These are phyloP conservation scores for Gambusia yucatana DNA, from an alignment of 2,797 vertebrate genomes.

Conservation along the genomic window DNA sequence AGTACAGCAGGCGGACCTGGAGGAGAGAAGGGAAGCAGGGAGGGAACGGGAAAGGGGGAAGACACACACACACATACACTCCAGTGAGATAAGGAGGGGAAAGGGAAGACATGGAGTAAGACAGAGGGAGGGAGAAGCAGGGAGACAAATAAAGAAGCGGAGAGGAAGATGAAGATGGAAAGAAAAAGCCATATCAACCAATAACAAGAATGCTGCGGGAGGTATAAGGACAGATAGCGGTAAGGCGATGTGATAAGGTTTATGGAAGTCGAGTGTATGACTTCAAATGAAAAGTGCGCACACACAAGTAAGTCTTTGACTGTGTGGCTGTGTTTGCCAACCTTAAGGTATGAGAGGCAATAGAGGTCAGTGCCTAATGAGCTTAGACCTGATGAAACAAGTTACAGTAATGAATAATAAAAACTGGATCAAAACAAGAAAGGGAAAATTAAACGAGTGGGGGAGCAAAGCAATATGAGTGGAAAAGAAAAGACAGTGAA, in stretches of 20 bases:
- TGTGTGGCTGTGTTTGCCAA: constrained; percentile 42
- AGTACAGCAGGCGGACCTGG: constrained; percentile 93
- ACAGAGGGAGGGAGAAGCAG: constrained; percentile 65
- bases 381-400: constrained; percentile 64
- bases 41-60: constrained; percentile 65
- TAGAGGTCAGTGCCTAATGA: constrained; percentile 64
- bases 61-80: constrained; percentile 76
- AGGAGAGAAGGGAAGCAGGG: constrained; percentile 64
- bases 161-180: constrained; percentile 44
- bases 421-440: constrained; percentile 55
- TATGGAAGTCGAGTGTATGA: constrained; percentile 44
- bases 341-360: constrained; percentile 45
- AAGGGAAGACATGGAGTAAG: constrained; percentile 66
- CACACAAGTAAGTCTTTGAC: constrained; percentile 16
- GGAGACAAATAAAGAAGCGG: constrained; percentile 61
- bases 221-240: constrained; percentile 46
- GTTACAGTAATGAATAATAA: constrained; percentile 68
- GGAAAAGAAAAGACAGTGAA: neutral
- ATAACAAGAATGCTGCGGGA: constrained; percentile 48
- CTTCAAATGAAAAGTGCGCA: constrained; percentile 39
- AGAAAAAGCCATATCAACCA: constrained; percentile 56
- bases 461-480: constrained; percentile 28
- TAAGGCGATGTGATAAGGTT: constrained; percentile 61
- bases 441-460: constrained; percentile 37
- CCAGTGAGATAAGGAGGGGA: constrained; percentile 79